These are phyloP conservation scores for Nesospiza acunhae DNA, from an alignment of 2,113 vertebrate genomes.

Conservation along the genomic window DNA sequence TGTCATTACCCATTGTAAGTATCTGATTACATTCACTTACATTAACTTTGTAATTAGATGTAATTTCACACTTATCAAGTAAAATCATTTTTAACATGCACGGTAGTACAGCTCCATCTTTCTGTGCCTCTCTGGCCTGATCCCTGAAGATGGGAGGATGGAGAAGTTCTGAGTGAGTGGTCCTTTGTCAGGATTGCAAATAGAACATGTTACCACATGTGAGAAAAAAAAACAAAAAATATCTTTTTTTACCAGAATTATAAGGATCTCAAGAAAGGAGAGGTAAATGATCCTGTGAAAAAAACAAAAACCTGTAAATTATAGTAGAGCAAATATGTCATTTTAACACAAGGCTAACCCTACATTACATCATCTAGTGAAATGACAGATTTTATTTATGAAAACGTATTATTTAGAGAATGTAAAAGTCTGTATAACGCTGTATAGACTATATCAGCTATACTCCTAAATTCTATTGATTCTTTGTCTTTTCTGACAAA, in stretches of 20 bases:
- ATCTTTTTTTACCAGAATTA: background rate
- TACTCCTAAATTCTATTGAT: background rate
- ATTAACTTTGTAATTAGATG: constrained; percentile 72
- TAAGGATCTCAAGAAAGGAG: background rate
- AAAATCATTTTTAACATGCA: constrained; percentile 5
- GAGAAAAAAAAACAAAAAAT: background rate
- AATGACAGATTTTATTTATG: background rate
- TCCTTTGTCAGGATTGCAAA: background rate
- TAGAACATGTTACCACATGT: background rate
- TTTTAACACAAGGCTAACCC: background rate
- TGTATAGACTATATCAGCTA: background rate
- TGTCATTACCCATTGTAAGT: constrained; percentile 69
- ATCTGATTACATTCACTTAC: constrained; percentile 75
- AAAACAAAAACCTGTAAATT: fast-evolving
- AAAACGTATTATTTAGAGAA: background rate
- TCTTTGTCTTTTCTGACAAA: background rate
- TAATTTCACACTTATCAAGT: constrained; percentile 67
- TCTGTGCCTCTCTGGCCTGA: background rate
- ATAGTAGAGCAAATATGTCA: background rate
- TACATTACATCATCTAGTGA: background rate
- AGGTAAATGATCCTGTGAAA: background rate
- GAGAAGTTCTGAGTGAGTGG: background rate
- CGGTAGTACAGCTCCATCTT: background rate
- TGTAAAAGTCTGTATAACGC: background rate
- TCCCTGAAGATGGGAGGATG: background rate